Base-by-base conservation (phyloP, 2,797 vertebrate genomes). In the Spea hammondii region DNA sequence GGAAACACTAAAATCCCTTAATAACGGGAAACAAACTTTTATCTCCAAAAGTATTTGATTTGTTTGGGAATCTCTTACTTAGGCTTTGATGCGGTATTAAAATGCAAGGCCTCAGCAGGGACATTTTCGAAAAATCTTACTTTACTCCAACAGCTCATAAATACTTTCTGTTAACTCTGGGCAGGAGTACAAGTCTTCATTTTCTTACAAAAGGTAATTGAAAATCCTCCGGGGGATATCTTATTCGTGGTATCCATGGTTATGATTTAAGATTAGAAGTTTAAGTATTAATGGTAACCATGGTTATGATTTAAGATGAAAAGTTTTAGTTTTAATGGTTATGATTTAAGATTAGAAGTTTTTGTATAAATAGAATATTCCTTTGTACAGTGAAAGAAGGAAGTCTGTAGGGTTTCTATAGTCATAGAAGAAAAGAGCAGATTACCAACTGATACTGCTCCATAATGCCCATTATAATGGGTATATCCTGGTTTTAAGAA, bases 71-170 rank as follows among this genome's bases (percentile, higher is more conserved):
- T n/a, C 44, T 7, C 11, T 57, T 45, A 11, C 32, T n/a, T 49
- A n/a, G 11, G 57, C 57, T 79, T 79, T 79, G 59, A 70, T 74
- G 68, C 4, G 47, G 5, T 8, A 8, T 47, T 69, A 70, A 65
- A 49, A 44, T 65, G 59, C 4, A 65, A 67, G 5, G 9, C 48
- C 78, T 14, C 66, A 80, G 72, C 78, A 53, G 72, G 72, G 14
- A 60, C 44, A 50, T 70, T 49, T 48, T 65, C 32, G 55, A 46
- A 62, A 60, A 62, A 60, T 45, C 53, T 68, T 69, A 51, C 54
- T 71, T 9, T 65, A 3, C 6, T 32, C 65, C 74, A 75, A 64
- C 72, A 70, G 78, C 55, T 80, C 78, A 75, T 80, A 80, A 80
- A 80, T 75, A 75, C 57, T 79, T 79, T 70, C 71, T 69, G 68